Evolutionary conservation across 1,140 invertebrate genomes (phyloP), one percentile per base, ranked within the genome.

Genomic region (Cydia amplana): DNA sequence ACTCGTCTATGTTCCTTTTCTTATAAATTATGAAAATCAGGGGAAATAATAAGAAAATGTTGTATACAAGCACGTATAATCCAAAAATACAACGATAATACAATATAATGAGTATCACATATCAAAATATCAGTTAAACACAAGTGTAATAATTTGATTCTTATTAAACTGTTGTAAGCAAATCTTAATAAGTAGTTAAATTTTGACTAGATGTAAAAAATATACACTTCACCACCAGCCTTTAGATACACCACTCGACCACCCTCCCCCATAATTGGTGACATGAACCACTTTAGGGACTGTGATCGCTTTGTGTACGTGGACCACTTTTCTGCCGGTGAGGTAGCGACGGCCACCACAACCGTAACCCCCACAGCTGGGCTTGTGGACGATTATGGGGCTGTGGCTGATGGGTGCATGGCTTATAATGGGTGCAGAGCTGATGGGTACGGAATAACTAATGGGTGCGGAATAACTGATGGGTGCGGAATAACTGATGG

Each of bases 231-330:
- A 70, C 65, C 65, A 70, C 65, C 65, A 70, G 4, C 65, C 65
- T 0, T 67, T 36, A 16, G 65, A 70, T 6, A 32, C 65, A 6
- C 28, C 14, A 14, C n/a, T n/a, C n/a, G 64, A 67, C 64, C 64
- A 67, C 25, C 25, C 7, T 16, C 25, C 64, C 64, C 28, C 6
- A 32, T 10, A 32, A 32, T 40, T 7, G 36, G 7, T 9, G 4
- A 70, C 65, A n/a, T 12, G 65, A 16, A 70, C 65, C 25, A 70
- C 65, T 70, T 70, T 70, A 2, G 65, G 65, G 2, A 70, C 65
- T 2, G 65, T 70, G 16, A 70, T 18, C 32, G 65, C 36, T 18
- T 43, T 70, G 4, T 70, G 65, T 18, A 70, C 65, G 16, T 70
- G 65, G 18, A 70, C 65, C 7, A 70, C 0, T 70, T 70, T 70